These are phyloP conservation scores for Polydrusus pterygomalis DNA, from an alignment of 2,888 invertebrate species.

Conservation along the genomic window DNA sequence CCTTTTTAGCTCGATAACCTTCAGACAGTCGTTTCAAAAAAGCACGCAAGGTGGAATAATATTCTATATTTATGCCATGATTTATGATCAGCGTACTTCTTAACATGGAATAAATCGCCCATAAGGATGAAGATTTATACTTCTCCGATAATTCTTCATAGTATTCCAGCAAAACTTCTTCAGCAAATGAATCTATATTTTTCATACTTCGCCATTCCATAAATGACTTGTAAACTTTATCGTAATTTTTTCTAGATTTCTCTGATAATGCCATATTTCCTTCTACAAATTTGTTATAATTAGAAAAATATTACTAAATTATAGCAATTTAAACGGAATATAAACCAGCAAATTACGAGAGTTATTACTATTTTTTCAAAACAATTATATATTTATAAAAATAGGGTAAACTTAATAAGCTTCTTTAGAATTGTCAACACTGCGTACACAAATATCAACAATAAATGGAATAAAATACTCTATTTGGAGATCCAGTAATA, in stretches of 20 bases:
- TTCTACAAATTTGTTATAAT: background rate
- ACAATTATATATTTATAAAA: no score
- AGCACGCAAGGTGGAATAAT: constrained; percentile 48
- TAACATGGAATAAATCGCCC: constrained; percentile 33
- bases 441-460: no score
- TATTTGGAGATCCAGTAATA: no score
- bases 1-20: constrained; percentile 62
- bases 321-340: background rate
- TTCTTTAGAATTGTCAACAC: no score
- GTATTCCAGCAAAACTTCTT: constrained; percentile 56
- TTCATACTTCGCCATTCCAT: constrained; percentile 55
- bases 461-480: no score
- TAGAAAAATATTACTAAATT: background rate
- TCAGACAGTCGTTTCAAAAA: constrained; percentile 59
- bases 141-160: constrained; percentile 52
- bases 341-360: no score
- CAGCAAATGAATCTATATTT: constrained; percentile 52
- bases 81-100: constrained; percentile 23
- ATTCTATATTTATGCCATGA: constrained; percentile 49
- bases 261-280: constrained; percentile 32
- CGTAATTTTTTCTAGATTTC: constrained; percentile 53
- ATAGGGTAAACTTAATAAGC: no score
- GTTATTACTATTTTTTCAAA: no score
- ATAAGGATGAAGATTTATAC: constrained; percentile 27
- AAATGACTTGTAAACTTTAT: constrained; percentile 53